These are phyloP conservation scores for Epizoanthus fatuus DNA, from an alignment of 92 coral and sea anemone species.

Conservation along the genomic window DNA sequence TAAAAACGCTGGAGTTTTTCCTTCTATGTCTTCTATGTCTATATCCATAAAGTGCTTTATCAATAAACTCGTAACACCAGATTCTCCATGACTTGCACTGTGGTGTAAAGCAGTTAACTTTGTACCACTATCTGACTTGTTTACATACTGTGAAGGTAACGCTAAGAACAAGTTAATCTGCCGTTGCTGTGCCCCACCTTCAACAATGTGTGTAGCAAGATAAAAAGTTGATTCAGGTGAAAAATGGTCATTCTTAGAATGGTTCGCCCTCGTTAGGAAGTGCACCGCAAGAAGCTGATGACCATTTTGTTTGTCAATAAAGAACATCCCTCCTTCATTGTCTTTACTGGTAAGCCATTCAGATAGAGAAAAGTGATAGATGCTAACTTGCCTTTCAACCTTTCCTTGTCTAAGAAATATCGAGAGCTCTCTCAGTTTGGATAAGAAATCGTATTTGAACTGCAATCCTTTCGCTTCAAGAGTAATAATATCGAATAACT, in stretches of 20 bases:
- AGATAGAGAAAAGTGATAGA: conserved; percentile 61
- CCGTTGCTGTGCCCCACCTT: conserved; percentile 32
- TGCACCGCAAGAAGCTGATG: conserved; percentile 57
- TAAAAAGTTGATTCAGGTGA: conserved; percentile 2
- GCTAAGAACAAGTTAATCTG: conserved; percentile 34
- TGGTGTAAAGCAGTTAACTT: conserved; percentile 53
- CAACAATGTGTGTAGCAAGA: conserved; percentile 53
- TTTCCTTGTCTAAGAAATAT: conserved; percentile 67
- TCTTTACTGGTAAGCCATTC: conserved; percentile 66
- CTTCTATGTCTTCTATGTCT: conserved; percentile 37
- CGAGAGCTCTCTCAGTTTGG: conserved; percentile 54
- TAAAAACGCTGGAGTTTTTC: conserved; percentile 50
- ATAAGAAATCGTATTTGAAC: conserved; percentile 56
- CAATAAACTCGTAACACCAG: conserved; percentile 33
- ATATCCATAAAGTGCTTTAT: conserved; percentile 34
- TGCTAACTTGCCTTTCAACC: conserved; percentile 24
- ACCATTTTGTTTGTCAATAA: conserved; percentile 63
- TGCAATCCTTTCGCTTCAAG: conserved; percentile 27
- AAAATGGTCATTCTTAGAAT: not conserved
- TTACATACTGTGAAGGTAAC: conserved; percentile 34
- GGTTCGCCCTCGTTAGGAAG: not conserved
- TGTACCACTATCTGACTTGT: conserved; percentile 36
- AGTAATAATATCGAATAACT: conserved; percentile 56
- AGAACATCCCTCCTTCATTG: conserved; percentile 49
- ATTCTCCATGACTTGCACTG: conserved; percentile 21